Conservation (phyloP, 2,888 invertebrate genomes). For the Scaptomyza polygonia region DNA sequence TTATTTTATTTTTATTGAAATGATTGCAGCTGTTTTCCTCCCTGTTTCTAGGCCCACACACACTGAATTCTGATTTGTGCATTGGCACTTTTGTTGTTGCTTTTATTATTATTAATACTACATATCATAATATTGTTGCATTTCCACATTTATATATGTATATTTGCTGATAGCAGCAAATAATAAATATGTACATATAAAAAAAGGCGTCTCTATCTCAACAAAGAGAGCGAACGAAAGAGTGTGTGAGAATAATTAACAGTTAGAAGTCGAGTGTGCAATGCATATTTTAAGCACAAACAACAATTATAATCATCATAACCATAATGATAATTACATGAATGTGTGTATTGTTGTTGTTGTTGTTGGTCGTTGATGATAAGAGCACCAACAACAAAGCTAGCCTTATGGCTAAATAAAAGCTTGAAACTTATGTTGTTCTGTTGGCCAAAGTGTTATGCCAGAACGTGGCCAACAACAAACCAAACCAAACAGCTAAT, state of each 20-base stretch:
- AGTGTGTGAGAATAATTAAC: constrained; percentile 30
- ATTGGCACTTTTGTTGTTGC: constrained; percentile 41
- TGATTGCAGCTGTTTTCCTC: constrained; percentile 39
- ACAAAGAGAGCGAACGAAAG: neutral
- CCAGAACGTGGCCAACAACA: constrained; percentile 67
- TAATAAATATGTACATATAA: constrained; percentile 35
- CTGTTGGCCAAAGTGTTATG: constrained; percentile 2
- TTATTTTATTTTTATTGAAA: no score
- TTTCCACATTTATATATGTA: constrained; percentile 45
- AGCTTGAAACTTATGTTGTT: neutral
- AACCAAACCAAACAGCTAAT: constrained; percentile 51
- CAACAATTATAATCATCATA: constrained; percentile 24
- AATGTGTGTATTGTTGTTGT: neutral
- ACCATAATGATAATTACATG: constrained; percentile 34
- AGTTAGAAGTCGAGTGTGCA: constrained; percentile 38
- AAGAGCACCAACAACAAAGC: neutral
- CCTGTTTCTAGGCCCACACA: constrained; percentile 46
- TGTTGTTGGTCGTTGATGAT: no score
- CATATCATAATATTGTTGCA: constrained; percentile 33
- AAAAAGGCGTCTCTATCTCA: constrained; percentile 38
- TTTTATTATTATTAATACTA: constrained; percentile 24
- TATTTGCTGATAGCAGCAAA: constrained; percentile 53
- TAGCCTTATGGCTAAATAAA: neutral
- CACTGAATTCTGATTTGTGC: constrained; percentile 38
- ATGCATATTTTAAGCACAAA: constrained; percentile 14